Percentiles rank a stretch among this genome's conserved stretches.
phyloP scores from a whole-genome alignment of 1,140 invertebrate species.

The Aphidius gifuensis region DNA sequence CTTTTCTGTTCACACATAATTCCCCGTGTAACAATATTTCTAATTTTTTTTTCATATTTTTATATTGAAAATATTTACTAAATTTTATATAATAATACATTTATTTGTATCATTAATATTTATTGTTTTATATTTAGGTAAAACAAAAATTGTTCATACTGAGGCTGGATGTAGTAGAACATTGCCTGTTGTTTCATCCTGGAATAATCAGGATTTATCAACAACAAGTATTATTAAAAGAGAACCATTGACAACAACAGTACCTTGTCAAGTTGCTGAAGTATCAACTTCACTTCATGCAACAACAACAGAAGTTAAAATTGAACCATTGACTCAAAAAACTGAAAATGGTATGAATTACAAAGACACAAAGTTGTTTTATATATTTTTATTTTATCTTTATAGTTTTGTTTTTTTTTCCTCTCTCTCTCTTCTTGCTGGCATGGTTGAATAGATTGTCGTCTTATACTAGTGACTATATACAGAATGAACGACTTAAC shows the following conservation, averaged over 20 bases:
- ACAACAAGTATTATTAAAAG: conserved; percentile 54
- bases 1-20: conserved; percentile 3
- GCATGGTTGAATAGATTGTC: too few relatives aligned
- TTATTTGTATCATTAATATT: conserved; percentile 2
- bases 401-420: neutral
- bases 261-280: conserved; percentile 63
- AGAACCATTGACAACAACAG: conserved; percentile 53
- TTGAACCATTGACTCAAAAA: conserved; percentile 47
- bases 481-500: neutral
- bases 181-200: conserved; percentile 47
- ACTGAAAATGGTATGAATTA: conserved; percentile 45
- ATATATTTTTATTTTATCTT: conserved; percentile 5
- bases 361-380: neutral
- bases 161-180: conserved; percentile 52
- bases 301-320: conserved; percentile 50
- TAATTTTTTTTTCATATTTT: neutral
- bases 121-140: conserved; percentile 34
- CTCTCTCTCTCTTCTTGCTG: too few relatives aligned
- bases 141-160: conserved; percentile 48
- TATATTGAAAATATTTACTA: too few relatives aligned
- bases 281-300: conserved; percentile 62
- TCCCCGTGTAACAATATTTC: neutral
- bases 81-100: neutral
- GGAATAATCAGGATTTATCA: conserved; percentile 41
- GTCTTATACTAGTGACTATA: too few relatives aligned